These are phyloP conservation scores for Chaetops frenatus DNA, from an alignment of 2,113 vertebrate genomes.

Conservation along the genomic window DNA sequence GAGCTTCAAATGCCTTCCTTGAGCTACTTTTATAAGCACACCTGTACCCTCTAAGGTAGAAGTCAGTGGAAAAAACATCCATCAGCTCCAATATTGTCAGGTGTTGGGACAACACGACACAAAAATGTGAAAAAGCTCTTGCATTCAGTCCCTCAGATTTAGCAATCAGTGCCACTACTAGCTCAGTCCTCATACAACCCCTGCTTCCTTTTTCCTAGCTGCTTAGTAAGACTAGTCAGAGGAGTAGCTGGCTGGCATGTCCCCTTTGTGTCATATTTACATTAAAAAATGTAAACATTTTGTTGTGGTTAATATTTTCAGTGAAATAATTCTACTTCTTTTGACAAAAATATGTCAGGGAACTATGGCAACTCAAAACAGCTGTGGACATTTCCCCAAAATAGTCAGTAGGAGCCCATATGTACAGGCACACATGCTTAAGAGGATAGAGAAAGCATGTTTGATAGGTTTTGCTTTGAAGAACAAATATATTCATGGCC, in stretches of 20 bases:
- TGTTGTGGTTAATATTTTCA: not conserved
- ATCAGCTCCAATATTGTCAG: not conserved
- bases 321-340: not conserved
- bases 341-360: not conserved
- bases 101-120: not conserved
- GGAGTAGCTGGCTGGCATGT: not conserved
- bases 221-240: not conserved
- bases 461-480: not conserved
- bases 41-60: not conserved
- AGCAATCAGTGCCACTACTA: not conserved
- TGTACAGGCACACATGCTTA: not conserved
- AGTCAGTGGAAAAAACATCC: not conserved
- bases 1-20: not conserved
- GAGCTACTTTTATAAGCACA: not conserved
- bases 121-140: not conserved
- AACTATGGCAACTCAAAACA: not conserved
- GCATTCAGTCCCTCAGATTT: not conserved
- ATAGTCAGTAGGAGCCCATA: not conserved
- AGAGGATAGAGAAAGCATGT: not conserved
- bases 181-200: not conserved
- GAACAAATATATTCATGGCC: not conserved
- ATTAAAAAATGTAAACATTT: not conserved
- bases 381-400: not conserved
- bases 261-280: not conserved
- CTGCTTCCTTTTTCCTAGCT: not conserved